Evolutionary conservation across 2,113 vertebrate genomes (phyloP).

Genomic region (Gallinago media): DNA sequence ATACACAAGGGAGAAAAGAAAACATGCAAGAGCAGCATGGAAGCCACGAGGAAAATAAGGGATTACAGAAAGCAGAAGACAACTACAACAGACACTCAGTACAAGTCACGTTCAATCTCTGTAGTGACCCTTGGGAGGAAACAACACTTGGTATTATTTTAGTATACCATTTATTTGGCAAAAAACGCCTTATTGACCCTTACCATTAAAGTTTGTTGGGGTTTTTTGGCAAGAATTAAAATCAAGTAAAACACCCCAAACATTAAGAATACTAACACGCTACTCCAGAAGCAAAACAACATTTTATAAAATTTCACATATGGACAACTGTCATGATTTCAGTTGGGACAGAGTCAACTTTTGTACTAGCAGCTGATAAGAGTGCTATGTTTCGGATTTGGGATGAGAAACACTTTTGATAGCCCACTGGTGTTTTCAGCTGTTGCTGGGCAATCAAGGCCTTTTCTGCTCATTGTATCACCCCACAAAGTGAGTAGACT

Average conservation of each 20-base stretch:
- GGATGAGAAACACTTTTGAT: not conserved
- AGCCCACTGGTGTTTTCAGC: not conserved
- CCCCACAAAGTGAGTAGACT: not conserved
- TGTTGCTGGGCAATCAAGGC: not conserved
- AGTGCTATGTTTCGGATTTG: not conserved
- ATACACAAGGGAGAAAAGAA: not conserved
- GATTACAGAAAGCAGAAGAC: not conserved
- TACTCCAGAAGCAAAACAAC: not conserved
- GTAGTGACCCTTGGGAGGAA: not conserved
- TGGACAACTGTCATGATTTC: not conserved
- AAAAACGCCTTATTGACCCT: not conserved
- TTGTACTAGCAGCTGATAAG: not conserved
- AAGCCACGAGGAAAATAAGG: not conserved
- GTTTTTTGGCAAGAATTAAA: not conserved
- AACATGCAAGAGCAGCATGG: not conserved
- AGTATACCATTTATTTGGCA: not conserved
- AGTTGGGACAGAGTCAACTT: not conserved
- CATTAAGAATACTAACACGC: not conserved
- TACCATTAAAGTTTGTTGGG: not conserved
- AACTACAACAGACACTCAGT: not conserved
- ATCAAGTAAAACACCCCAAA: accelerated
- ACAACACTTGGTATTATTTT: not conserved
- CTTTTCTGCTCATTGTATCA: not conserved
- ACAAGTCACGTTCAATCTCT: not conserved
- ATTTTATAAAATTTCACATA: not conserved